phyloP scores from a whole-genome alignment of 1,140 invertebrate genomes.

The Brachystomella parvula region DNA sequence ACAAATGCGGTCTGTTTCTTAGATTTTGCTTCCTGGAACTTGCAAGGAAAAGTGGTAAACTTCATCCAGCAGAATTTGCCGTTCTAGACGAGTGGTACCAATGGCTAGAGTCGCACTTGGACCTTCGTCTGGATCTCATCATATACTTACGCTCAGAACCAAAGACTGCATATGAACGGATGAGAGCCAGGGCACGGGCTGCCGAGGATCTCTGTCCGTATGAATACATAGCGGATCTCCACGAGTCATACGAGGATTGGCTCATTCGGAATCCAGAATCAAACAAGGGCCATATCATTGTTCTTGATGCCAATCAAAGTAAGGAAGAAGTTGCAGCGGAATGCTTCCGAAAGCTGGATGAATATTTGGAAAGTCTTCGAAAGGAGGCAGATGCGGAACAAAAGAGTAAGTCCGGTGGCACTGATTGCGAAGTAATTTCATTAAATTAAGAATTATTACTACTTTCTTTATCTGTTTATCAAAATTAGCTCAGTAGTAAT shows the following conservation, averaged over 20 bases:
- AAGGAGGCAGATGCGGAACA: too few species aligned
- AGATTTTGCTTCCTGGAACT: conserved; percentile 54
- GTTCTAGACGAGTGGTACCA: conserved; percentile 50
- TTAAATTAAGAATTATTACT: too few species aligned
- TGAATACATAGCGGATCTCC: conserved; percentile 46
- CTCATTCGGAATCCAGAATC: conserved; percentile 12
- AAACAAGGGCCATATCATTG: conserved; percentile 21
- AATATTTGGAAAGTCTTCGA: not conserved
- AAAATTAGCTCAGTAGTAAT: too few species aligned
- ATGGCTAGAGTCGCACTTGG: conserved; percentile 45
- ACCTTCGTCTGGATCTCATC: conserved; percentile 49
- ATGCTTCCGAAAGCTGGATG: conserved; percentile 8
- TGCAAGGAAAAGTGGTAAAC: conserved; percentile 44
- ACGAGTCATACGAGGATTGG: conserved; percentile 46
- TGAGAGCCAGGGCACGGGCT: conserved; percentile 46
- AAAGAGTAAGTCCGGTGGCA: too few species aligned
- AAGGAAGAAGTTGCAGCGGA: conserved; percentile 30
- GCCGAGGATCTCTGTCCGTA: conserved; percentile 47
- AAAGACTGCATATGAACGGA: conserved; percentile 47
- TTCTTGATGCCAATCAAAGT: conserved; percentile 32
- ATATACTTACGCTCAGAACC: conserved; percentile 52
- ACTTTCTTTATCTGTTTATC: too few species aligned
- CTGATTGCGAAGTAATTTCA: too few species aligned
- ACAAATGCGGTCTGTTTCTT: conserved; percentile 12
- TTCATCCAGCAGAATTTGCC: conserved; percentile 48